These are phyloP conservation scores for Macrobrachium nipponense DNA, from an alignment of 1,140 invertebrate genomes.

Conservation along the genomic window DNA sequence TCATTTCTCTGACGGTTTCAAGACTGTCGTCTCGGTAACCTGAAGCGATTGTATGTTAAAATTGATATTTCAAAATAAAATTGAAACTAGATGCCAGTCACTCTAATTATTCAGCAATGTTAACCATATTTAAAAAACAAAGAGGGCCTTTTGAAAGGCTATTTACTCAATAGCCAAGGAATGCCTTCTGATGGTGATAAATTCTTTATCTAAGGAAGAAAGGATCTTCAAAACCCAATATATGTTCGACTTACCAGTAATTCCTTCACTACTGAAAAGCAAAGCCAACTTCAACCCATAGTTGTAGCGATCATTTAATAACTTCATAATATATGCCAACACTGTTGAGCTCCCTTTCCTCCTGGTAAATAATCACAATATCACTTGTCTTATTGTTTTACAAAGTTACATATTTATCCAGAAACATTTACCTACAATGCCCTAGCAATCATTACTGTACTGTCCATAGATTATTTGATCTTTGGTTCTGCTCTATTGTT, in stretches of 20 bases:
- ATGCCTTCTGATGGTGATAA: neutral
- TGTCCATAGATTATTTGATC: no score
- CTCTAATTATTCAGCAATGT: no score
- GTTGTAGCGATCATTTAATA: conserved; percentile 89
- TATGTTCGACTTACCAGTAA: conserved; percentile 65
- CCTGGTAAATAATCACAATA: conserved; percentile 89
- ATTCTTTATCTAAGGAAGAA: no score
- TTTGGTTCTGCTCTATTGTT: no score
- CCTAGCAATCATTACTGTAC: no score
- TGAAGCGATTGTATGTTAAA: neutral
- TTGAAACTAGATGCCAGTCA: neutral
- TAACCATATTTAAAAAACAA: no score
- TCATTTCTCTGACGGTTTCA: conserved; percentile 94
- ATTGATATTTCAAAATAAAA: neutral
- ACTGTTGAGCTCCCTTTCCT: conserved; percentile 99
- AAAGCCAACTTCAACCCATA: conserved; percentile 93
- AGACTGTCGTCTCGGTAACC: conserved; percentile 98
- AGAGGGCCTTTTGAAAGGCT: no score
- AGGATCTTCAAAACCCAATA: no score
- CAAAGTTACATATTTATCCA: neutral
- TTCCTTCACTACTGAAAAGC: conserved; percentile 82
- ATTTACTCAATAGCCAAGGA: neutral
- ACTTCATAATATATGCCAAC: conserved; percentile 90
- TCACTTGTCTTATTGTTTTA: neutral
- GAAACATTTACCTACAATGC: no score